phyloP scores from a whole-genome alignment of 2,797 vertebrate genomes.

The Sarcoramphus papa region DNA sequence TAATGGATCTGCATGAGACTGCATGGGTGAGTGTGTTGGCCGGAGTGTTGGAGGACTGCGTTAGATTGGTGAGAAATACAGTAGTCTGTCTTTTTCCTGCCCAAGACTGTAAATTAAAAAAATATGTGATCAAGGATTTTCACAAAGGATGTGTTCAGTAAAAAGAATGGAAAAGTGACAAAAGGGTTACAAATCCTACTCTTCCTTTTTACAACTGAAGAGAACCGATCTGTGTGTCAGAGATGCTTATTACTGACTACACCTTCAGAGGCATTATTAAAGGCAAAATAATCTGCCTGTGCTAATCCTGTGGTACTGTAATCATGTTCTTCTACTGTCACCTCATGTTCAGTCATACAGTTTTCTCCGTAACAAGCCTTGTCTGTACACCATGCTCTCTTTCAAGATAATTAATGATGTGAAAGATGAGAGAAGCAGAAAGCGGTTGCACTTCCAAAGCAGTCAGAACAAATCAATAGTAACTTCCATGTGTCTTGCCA shows the following conservation, averaged over 20 bases:
- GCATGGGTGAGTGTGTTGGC: background rate
- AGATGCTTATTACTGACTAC: background rate
- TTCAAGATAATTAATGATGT: slow-evolving; percentile 48
- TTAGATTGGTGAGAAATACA: background rate
- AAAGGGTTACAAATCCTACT: background rate
- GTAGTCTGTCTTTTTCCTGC: background rate
- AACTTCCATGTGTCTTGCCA: background rate
- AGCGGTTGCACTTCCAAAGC: background rate
- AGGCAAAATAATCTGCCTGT: slow-evolving; percentile 8
- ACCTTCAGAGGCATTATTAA: background rate
- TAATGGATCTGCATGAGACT: background rate
- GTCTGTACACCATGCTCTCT: slow-evolving; percentile 7
- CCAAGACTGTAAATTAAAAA: background rate
- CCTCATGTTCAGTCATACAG: background rate
- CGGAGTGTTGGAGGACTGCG: background rate
- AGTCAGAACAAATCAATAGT: slow-evolving; percentile 52
- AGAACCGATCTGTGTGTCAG: background rate
- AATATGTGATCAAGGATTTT: background rate
- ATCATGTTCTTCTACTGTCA: background rate
- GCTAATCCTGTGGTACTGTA: background rate
- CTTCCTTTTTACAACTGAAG: background rate
- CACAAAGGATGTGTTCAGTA: background rate
- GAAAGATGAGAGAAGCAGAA: slow-evolving; percentile 44
- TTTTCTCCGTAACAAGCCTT: slow-evolving; percentile 4
- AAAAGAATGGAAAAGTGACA: background rate